These are phyloP conservation scores for Neodiprion lecontei DNA, from an alignment of 1,140 invertebrate genomes.

Conservation along the genomic window DNA sequence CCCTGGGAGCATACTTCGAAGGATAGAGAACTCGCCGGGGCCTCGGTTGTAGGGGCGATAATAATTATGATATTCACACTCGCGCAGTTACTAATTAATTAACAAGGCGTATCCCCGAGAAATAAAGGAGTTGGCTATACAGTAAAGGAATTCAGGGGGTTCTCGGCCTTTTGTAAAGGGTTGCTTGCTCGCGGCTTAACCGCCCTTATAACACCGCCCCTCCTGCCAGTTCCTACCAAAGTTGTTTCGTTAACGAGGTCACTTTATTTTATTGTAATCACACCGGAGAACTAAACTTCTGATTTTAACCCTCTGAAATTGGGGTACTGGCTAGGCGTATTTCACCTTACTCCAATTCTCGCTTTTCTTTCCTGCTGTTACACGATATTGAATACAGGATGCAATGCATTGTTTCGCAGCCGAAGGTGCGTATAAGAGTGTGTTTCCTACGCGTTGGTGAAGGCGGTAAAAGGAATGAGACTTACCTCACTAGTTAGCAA, in stretches of 20 bases:
- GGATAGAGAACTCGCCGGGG: too few species aligned
- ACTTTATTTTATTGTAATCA: constrained; percentile 25
- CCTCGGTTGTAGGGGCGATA: constrained; percentile 19
- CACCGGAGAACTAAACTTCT: constrained; percentile 3
- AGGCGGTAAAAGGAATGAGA: too few species aligned
- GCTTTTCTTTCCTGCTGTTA: too few species aligned
- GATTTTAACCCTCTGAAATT: constrained; percentile 1
- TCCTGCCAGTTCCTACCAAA: constrained; percentile 23
- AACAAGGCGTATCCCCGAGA: constrained; percentile 44
- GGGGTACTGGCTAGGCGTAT: not conserved
- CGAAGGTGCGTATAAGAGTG: too few species aligned
- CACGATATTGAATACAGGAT: too few species aligned
- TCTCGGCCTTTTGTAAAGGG: constrained; percentile 26
- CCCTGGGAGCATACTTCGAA: too few species aligned
- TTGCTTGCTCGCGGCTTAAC: constrained; percentile 33
- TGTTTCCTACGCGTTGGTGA: too few species aligned
- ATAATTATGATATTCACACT: constrained; percentile 49
- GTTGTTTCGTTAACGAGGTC: constrained; percentile 40
- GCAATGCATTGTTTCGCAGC: too few species aligned
- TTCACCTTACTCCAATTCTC: not conserved
- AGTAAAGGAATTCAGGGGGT: not conserved
- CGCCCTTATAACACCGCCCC: not conserved
- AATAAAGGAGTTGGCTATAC: constrained; percentile 25
- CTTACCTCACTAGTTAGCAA: too few species aligned
- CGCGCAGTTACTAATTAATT: constrained; percentile 37